These are phyloP conservation scores for Pimephales promelas DNA, from an alignment of 2,113 vertebrate species.

Conservation along the genomic window DNA sequence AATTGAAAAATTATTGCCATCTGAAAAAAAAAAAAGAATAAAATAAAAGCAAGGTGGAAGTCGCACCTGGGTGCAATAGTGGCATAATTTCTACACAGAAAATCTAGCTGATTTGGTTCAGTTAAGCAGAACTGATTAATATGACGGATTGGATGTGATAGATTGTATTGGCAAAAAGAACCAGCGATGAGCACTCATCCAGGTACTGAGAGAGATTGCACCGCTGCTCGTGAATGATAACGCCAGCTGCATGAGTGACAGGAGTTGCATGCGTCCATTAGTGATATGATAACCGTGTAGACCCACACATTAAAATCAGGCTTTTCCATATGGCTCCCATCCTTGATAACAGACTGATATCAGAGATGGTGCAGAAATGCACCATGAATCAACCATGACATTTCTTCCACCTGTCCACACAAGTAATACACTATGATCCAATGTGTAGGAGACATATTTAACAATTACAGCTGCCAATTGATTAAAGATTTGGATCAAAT, in stretches of 20 bases:
- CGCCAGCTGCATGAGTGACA: slow-evolving; percentile 51
- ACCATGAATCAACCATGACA: slow-evolving; percentile 10
- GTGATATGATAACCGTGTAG: slow-evolving; percentile 54
- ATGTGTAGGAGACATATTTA: neutral
- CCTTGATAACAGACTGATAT: slow-evolving; percentile 49
- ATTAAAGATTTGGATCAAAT: slow-evolving; percentile 1
- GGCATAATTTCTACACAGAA: slow-evolving; percentile 69
- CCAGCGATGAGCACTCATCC: slow-evolving; percentile 51
- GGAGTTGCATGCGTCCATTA: slow-evolving; percentile 60
- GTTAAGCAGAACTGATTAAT: slow-evolving; percentile 78
- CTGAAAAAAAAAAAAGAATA: slow-evolving; percentile 27
- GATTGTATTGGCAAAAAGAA: slow-evolving; percentile 64
- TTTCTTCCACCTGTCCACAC: neutral
- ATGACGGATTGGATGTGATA: slow-evolving; percentile 75
- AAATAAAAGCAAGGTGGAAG: slow-evolving; percentile 49
- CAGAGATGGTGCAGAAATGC: slow-evolving; percentile 52
- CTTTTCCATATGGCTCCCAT: slow-evolving; percentile 58
- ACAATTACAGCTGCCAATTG: neutral
- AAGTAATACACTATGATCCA: slow-evolving; percentile 6
- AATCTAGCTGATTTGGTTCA: slow-evolving; percentile 70
- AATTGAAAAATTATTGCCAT: slow-evolving; percentile 45
- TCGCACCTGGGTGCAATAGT: slow-evolving; percentile 70
- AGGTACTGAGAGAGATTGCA: slow-evolving; percentile 50
- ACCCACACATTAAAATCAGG: slow-evolving; percentile 50
- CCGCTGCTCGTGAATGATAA: slow-evolving; percentile 57